Base-by-base conservation (phyloP, 1,140 invertebrate genomes). In the Macrocentrus cingulum region DNA sequence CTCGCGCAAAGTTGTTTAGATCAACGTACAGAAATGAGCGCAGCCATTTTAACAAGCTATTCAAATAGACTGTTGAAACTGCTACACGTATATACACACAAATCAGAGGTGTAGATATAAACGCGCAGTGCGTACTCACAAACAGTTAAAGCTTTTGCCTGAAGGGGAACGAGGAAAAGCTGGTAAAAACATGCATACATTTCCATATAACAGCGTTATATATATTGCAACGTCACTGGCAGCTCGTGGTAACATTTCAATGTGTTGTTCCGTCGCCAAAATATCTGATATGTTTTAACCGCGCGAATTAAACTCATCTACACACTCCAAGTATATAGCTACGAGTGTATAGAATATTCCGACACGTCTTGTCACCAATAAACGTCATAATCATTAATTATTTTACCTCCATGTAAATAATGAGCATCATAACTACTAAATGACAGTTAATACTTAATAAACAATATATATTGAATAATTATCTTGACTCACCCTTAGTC, bases 401-500 rank as follows among this genome's bases (percentile, higher is more conserved):
- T n/a, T n/a, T n/a, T n/a, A n/a, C n/a, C n/a, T n/a, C n/a, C n/a
- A n/a, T n/a, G n/a, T n/a, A n/a, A n/a, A n/a, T n/a, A n/a, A n/a
- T n/a, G n/a, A n/a, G n/a, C n/a, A n/a, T n/a, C n/a, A n/a, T n/a
- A n/a, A n/a, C n/a, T n/a, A n/a, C n/a, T n/a, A n/a, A n/a, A n/a
- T n/a, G n/a, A n/a, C n/a, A n/a, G n/a, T n/a, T n/a, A n/a, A n/a
- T n/a, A n/a, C n/a, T n/a, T n/a, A n/a, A n/a, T n/a, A n/a, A n/a
- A n/a, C n/a, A n/a, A n/a, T n/a, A n/a, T n/a, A n/a, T n/a, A n/a
- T n/a, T n/a, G n/a, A n/a, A n/a, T n/a, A n/a, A n/a, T n/a, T n/a
- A n/a, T n/a, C n/a, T n/a, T n/a, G n/a, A 84, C 88, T 88, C 76
- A 95, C 94, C 88, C 92, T 88, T 74, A 97, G 81, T 72, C 94